A percentile compares a stretch with the other conserved stretches of the same genome.
These are phyloP conservation scores for Toxotes chatareus DNA, from an alignment of 2,113 vertebrate genomes.

Conservation along the genomic window DNA sequence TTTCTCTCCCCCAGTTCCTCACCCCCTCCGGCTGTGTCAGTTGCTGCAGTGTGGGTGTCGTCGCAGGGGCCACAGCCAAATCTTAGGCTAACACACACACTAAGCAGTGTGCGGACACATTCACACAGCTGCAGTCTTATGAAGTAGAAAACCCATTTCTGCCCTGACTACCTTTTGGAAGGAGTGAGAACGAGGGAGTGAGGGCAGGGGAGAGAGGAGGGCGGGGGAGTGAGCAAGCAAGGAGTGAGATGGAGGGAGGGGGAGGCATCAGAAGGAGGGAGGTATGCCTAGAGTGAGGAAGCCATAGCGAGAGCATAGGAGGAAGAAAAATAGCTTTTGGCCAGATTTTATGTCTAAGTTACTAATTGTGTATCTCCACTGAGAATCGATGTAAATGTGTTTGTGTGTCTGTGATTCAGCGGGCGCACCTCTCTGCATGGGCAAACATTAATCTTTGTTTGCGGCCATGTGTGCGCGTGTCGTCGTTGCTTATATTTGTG, in stretches of 20 bases:
- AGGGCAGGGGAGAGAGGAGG: background rate
- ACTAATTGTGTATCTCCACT: conserved; percentile 20
- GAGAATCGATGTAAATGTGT: conserved; percentile 1
- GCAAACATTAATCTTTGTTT: conserved; percentile 6
- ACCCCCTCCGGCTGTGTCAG: conserved; percentile 61
- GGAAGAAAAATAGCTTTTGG: conserved; percentile 29
- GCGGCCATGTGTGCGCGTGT: background rate
- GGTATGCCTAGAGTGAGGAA: conserved; percentile 7
- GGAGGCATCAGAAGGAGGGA: background rate
- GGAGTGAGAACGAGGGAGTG: background rate
- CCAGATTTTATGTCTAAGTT: conserved; percentile 14
- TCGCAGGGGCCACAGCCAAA: conserved; percentile 48
- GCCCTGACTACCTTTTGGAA: conserved; percentile 44
- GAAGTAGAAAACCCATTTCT: conserved; percentile 55
- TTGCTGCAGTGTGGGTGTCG: conserved; percentile 68
- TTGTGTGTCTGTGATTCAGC: conserved; percentile 21
- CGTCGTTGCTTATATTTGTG: background rate
- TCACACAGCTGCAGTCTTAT: conserved; percentile 46
- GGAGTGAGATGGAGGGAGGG: background rate
- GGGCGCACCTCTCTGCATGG: background rate
- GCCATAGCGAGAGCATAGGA: background rate
- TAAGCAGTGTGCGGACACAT: background rate
- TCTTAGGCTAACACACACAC: conserved; percentile 15
- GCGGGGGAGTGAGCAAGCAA: background rate
- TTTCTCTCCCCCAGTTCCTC: conserved; percentile 10